Conservation (phyloP, 2,113 vertebrate genomes). For the Pelodiscus sinensis region DNA sequence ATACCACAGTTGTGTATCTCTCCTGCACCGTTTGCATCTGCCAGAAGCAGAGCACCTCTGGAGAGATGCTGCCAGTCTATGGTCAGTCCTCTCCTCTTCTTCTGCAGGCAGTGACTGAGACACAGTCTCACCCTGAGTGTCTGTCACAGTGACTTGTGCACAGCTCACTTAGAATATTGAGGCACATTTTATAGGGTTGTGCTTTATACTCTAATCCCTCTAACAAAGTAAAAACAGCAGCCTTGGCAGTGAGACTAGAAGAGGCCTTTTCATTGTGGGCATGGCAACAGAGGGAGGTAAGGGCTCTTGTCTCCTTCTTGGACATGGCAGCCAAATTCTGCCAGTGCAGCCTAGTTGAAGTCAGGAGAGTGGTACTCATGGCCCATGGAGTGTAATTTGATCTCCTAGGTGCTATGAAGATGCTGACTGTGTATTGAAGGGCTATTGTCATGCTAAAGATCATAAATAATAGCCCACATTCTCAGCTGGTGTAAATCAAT, state of each 20-base stretch:
- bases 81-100: accelerated
- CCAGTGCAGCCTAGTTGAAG: accelerated
- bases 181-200: neutral
- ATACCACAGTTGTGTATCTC: neutral
- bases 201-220: neutral
- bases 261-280: neutral
- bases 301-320: accelerated
- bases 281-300: accelerated
- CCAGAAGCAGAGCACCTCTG: neutral
- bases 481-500: neutral
- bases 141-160: neutral
- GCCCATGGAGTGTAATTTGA: neutral
- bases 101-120: neutral
- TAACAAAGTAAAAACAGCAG: neutral
- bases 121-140: accelerated
- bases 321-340: neutral
- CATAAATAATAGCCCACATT: neutral
- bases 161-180: neutral
- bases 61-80: neutral
- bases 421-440: too few species aligned
- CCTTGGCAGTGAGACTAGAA: neutral
- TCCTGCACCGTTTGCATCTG: neutral
- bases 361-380: accelerated
- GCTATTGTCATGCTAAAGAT: neutral
- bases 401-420: neutral